Base-by-base conservation (phyloP, 64 coral and sea anemone genomes). In the Catalaphyllia jardinei region DNA sequence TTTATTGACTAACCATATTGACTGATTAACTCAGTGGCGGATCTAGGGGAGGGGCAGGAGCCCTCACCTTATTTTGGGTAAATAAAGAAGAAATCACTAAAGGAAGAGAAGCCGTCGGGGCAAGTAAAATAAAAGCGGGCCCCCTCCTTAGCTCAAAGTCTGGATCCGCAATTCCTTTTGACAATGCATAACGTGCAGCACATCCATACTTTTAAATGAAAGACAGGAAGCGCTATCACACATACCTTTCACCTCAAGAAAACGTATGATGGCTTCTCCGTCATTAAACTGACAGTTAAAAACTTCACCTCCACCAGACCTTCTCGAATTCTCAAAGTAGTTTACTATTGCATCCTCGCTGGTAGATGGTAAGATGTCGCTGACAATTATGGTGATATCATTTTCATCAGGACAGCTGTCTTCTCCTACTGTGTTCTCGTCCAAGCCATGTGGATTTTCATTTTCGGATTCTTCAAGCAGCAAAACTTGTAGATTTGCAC, bases 261-360 rank as follows among this genome's bases (percentile, higher is more conserved):
- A 77, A 9, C 59, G 77, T 46, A 88, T 52, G 16, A 77, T 31
- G 2, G 86, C 55, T 31, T 60, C 73, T 24, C 74, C 46, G 4
- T 51, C 0, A 3, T 55, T 75, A 9, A 25, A 67, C 3, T 12
- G 10, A 67, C 54, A 0, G 25, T 64, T 4, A 3, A n/a, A 50
- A 61, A 91, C 69, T 2, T 82, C 88, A 19, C 93, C 93, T 75
- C 93, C 93, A 17, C 88, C 88, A 72, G 93, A 94, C 31, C 88
- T 31, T 4, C 88, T 63, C 25, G 75, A 3, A 60, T 94, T 94
- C 24, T 90, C 93, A 62, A 94, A 89, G 74, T 94, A 94, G 19
- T 82, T 79, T 20, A 15, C 20, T 8, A 94, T 24, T 2, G 93
- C 18, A 62, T 94, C 83, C 54, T 91, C 78, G 31, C 82, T 91